Conservation (phyloP, 2,113 vertebrate species). For the Protobothrops flavoviridis region DNA sequence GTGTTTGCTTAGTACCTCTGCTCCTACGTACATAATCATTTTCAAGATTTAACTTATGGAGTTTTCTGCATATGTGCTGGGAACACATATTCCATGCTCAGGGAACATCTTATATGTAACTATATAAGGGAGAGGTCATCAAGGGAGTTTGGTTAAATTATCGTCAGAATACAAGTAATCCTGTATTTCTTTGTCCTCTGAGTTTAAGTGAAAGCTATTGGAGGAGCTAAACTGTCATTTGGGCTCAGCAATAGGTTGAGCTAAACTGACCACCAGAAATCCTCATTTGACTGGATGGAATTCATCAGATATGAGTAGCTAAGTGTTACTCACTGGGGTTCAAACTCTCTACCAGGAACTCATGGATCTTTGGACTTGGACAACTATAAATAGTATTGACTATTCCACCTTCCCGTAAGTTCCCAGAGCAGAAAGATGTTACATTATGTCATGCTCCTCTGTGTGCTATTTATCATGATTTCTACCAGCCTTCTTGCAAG, state of each 20-base stretch:
- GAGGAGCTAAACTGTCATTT: neutral
- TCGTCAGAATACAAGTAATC: neutral
- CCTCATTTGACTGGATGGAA: neutral
- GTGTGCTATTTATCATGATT: neutral
- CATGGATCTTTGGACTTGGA: neutral
- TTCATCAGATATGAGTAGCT: neutral
- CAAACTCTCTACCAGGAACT: neutral
- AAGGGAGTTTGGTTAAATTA: neutral
- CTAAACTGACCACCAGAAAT: neutral
- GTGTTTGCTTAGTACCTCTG: neutral
- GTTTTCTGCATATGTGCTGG: neutral
- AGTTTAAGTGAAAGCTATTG: neutral
- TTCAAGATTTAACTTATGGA: neutral
- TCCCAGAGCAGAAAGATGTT: neutral
- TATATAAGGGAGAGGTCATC: neutral
- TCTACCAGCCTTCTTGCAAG: neutral
- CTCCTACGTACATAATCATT: neutral
- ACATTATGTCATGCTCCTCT: neutral
- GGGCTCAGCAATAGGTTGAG: neutral
- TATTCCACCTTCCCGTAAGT: neutral
- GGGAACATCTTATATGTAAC: neutral
- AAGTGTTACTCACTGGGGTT: neutral
- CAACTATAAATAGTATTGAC: neutral
- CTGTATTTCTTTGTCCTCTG: neutral
- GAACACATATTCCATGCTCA: neutral